Base-by-base conservation (phyloP, 2,888 invertebrate genomes). In the Aphidius colemani region DNA sequence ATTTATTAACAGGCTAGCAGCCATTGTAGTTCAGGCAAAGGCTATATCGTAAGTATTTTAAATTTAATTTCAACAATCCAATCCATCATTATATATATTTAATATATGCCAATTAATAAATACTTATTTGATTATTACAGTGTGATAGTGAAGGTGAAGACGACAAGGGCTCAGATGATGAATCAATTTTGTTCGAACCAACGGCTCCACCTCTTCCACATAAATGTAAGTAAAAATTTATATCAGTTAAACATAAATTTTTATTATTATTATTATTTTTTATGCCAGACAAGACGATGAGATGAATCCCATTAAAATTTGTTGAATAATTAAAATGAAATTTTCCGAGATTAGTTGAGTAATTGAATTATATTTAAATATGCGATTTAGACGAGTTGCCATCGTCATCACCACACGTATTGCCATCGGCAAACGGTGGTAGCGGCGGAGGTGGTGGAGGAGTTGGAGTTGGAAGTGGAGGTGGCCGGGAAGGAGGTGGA, bases 61-160 rank as follows among this genome's bases (percentile, higher is more conserved):
- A 13, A 65, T 66, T 53, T 66, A 53, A 61, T 68, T 64, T 62
- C 51, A 44, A 11, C 9, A 18, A 55, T 18, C 9, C 9, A 8
- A 44, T 11, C 10, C 64, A 49, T 56, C 11, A 45, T 45, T 18
- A 41, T 11, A 46, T 49, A 50, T 10, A 41, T 40, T 50, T 45
- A 39, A 45, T 45, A 45, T 48, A 60, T 8, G 57, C 46, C 13
- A 51, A 64, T 50, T 61, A 13, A 59, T 45, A 7, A 46, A 13
- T n/a, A 4, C 60, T 76, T 77, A 76, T 81, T 83, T 84, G 85
- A 85, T 84, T 83, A 83, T 90, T 89, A 74, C 89, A 94, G 93
- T 94, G 93, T 93, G 93, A 93, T 93, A 94, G 92, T 88, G 92
- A 92, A 88, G 92, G 91, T 85, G 92, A 92, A 86, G 93, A 93